Conservation (phyloP, 2,888 invertebrate genomes). For the Noctuana brunneofusca region DNA sequence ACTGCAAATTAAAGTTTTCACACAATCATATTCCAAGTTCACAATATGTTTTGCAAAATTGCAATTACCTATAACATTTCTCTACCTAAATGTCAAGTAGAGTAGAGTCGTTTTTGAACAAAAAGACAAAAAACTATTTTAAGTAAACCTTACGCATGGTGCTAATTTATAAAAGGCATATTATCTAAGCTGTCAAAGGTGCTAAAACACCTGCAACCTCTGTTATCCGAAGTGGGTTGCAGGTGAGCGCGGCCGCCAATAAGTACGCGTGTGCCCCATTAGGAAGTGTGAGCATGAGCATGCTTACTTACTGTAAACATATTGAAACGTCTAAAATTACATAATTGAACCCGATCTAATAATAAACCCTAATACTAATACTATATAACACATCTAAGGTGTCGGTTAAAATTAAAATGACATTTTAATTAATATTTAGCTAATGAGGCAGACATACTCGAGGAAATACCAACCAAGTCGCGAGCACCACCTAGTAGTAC, state of each 20-base stretch:
- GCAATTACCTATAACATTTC: no score
- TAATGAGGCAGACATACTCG: slow-evolving; percentile 12
- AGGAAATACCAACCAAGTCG: slow-evolving; percentile 3
- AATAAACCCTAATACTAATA: neutral
- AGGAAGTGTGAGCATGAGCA: neutral
- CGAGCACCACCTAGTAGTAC: no score
- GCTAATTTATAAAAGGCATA: slow-evolving; percentile 8
- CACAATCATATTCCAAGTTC: no score
- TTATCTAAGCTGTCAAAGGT: slow-evolving; percentile 22
- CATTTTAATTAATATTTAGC: slow-evolving; percentile 7
- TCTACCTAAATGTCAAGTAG: no score
- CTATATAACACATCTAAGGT: neutral
- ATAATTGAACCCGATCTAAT: neutral
- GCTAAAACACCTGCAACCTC: slow-evolving; percentile 26
- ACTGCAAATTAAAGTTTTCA: no score
- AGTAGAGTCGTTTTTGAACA: no score
- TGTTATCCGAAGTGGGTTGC: slow-evolving; percentile 8
- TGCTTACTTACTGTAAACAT: neutral
- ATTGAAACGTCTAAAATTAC: neutral
- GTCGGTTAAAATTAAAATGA: neutral
- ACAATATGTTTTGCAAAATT: no score
- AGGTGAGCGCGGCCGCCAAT: neutral
- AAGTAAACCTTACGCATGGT: neutral
- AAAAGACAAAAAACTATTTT: neutral
- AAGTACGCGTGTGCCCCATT: neutral